Evolutionary conservation across 2,888 invertebrate genomes (phyloP).

Genomic region (Marasmarcha lunaedactyla): DNA sequence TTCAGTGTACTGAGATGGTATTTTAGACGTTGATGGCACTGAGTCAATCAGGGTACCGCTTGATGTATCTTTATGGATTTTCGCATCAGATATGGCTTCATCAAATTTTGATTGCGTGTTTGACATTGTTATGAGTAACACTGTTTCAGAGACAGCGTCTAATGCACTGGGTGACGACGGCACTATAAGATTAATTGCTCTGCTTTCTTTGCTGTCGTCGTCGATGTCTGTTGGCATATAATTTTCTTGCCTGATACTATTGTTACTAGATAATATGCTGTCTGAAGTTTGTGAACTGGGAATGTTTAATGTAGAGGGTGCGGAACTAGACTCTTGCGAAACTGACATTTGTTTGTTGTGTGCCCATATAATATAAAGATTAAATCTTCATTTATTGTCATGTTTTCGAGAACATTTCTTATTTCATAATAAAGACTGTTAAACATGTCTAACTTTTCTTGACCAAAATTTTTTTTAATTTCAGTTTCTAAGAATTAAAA

Average conservation of each 20-base stretch:
- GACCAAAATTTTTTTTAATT: conserved; percentile 3
- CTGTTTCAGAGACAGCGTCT: neutral
- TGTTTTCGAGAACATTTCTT: conserved; percentile 6
- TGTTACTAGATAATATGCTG: neutral
- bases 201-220: neutral
- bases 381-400: conserved; percentile 6
- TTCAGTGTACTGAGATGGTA: neutral
- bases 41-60: neutral
- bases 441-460: conserved; percentile 5
- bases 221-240: neutral
- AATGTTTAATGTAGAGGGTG: neutral
- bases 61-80: neutral
- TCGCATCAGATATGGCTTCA: neutral
- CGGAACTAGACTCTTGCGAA: neutral
- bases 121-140: neutral
- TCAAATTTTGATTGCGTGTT: neutral
- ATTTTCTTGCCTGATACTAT: no score
- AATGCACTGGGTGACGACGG: no score
- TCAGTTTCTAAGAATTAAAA: conserved; percentile 4
- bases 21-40: no score
- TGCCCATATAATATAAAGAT: conserved; percentile 7
- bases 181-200: neutral
- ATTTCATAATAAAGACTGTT: conserved; percentile 5
- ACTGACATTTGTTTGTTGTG: conserved; percentile 4
- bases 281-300: neutral